Evolutionary conservation across 2,797 vertebrate species (phyloP), one percentile per base, ranked within the genome.

Genomic region (Sebastes steindachneri): DNA sequence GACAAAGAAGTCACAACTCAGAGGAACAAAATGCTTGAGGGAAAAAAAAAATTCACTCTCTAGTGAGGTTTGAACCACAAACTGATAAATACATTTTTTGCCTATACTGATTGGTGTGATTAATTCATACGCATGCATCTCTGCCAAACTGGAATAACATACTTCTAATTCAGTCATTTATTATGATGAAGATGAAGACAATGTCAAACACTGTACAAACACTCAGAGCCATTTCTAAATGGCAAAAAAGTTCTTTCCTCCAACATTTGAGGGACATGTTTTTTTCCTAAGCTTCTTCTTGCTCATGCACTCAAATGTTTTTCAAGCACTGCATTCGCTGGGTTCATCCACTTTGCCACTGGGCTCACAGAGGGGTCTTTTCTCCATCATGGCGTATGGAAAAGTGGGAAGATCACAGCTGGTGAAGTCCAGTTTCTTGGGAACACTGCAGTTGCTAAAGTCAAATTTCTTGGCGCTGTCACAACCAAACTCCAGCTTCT

Each of bases 361-460:
- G 4, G 95, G 92, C 91, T 98, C 98, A 86, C 96, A 97, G 67
- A 98, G 93, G 80, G 96, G 96, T 96, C 97, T 97, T 93, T 97
- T 97, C 90, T 98, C 98, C 94, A 98, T 95, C 96, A 98, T 93
- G 75, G 95, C 85, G 80, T 98, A 99, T 55, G 97, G 97, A 91
- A 99, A 99, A 77, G 97, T 93, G 72, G 97, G 96, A 51, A 94
- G 93, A 75, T 96, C 97, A 92, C 96, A 98, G 92, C 93, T 94
- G 65, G 96, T 94, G 80, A 95, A 96, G 90, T 95, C 95, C 84
- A 96, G 91, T 94, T 96, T 96, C 86, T 93, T 94, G 65, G 93
- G 81, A 57, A 83, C 72, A 29, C 87, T 75, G 86, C 93, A 94
- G 89, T 82, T 91, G 85, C 53, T 91, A 77, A 94, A 95, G 90